Evolutionary conservation across 2,113 vertebrate species (phyloP).

Genomic region (Chaetodon auriga): DNA sequence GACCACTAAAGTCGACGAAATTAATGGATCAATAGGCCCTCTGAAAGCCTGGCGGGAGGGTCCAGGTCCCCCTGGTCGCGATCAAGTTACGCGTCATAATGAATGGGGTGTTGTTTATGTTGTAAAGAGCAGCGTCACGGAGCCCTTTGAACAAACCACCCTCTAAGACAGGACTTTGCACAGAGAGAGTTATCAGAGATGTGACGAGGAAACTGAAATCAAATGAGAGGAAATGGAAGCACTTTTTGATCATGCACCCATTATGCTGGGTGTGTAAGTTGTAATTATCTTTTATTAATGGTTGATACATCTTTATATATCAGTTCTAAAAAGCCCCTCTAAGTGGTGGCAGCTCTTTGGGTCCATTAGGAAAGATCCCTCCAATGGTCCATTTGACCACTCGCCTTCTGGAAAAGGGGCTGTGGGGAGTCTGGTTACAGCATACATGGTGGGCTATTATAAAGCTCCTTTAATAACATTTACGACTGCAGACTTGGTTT

Average conservation of each 20-base stretch:
- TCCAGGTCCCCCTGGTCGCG: conserved; percentile 76
- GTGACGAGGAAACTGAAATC: neutral
- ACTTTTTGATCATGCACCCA: neutral
- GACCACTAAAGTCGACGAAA: conserved; percentile 83
- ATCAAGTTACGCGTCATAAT: conserved; percentile 86
- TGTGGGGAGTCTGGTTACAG: neutral
- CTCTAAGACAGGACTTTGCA: conserved; percentile 70
- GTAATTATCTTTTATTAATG: neutral
- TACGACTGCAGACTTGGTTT: neutral
- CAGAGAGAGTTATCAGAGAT: conserved; percentile 53
- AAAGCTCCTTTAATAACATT: neutral
- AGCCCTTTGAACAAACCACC: conserved; percentile 80
- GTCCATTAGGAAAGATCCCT: neutral
- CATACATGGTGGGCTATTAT: neutral
- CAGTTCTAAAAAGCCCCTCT: neutral
- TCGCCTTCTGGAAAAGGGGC: neutral
- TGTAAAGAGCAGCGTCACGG: conserved; percentile 83
- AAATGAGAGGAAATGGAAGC: neutral
- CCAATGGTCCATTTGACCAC: neutral
- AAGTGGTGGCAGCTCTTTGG: neutral
- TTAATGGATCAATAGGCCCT: conserved; percentile 86
- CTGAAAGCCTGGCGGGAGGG: conserved; percentile 78
- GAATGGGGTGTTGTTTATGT: conserved; percentile 89
- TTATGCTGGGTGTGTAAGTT: neutral
- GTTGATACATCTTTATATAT: neutral